A percentile compares a stretch with the other conserved stretches of the same genome.
phyloP scores from a whole-genome alignment of 2,113 vertebrate genomes.

The Mormoops blainvillei region DNA sequence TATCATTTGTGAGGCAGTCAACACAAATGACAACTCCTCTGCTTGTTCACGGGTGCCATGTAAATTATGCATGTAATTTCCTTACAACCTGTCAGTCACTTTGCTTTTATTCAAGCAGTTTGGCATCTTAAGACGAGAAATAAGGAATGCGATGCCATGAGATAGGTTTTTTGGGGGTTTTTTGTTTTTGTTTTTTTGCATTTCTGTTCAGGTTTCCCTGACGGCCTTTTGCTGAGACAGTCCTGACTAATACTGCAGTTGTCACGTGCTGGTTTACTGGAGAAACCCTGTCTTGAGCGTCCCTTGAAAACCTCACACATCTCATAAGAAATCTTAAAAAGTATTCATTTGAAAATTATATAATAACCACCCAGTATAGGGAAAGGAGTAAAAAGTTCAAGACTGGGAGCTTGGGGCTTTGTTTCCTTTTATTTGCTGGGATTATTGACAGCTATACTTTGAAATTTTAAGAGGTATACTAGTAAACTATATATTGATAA shows the following conservation, averaged over 20 bases:
- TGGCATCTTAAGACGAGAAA: background rate
- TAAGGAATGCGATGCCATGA: background rate
- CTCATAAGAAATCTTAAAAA: background rate
- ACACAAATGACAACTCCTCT: background rate
- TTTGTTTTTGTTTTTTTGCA: too few species aligned
- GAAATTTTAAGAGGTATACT: background rate
- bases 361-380: background rate
- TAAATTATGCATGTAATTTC: slow-evolving; percentile 35
- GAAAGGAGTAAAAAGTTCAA: background rate
- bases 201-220: background rate
- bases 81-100: background rate
- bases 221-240: background rate
- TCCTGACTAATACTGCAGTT: background rate
- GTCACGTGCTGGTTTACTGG: background rate
- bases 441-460: background rate
- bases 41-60: background rate
- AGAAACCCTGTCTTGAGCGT: background rate
- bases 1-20: background rate
- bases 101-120: background rate
- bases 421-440: background rate
- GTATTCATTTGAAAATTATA: background rate
- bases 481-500: background rate
- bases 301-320: background rate
- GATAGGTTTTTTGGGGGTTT: background rate
- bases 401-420: background rate